phyloP scores from a whole-genome alignment of 2,113 vertebrate genomes.

The Oreochromis aureus region DNA sequence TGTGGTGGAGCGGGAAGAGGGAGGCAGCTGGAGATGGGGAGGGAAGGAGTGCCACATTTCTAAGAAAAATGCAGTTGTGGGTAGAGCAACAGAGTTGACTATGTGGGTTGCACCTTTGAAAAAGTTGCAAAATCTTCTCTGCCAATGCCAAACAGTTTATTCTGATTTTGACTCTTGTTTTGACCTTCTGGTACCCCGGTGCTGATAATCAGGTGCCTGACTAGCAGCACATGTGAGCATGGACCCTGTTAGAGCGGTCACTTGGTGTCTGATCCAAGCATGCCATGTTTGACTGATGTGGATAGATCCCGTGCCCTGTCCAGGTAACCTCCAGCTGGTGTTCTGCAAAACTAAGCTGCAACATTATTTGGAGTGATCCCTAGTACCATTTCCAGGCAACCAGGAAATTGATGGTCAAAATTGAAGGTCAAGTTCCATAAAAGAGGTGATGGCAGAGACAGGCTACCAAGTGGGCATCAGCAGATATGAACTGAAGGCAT shows the following conservation, averaged over 20 bases:
- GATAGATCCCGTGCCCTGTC: background rate
- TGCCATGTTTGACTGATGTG: background rate
- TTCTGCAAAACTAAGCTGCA: background rate
- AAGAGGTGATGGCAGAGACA: background rate
- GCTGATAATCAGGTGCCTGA: background rate
- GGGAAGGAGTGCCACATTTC: fast-evolving
- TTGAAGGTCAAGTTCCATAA: background rate
- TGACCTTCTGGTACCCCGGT: background rate
- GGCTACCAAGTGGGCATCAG: background rate
- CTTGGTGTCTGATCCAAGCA: background rate
- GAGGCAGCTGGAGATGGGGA: too few species aligned
- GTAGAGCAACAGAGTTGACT: background rate
- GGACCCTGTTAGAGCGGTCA: background rate
- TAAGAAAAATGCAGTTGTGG: background rate
- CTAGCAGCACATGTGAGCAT: background rate
- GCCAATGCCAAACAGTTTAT: background rate
- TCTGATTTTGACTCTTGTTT: background rate
- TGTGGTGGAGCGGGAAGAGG: too few species aligned
- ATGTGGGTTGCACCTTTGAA: background rate
- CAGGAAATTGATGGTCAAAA: background rate
- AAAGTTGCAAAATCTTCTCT: background rate
- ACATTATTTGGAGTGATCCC: background rate
- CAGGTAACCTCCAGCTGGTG: background rate
- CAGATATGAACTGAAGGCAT: background rate
- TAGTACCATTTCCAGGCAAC: background rate